Conservation (phyloP, 2,113 vertebrate genomes). For the Illadopsis cleaveri region DNA sequence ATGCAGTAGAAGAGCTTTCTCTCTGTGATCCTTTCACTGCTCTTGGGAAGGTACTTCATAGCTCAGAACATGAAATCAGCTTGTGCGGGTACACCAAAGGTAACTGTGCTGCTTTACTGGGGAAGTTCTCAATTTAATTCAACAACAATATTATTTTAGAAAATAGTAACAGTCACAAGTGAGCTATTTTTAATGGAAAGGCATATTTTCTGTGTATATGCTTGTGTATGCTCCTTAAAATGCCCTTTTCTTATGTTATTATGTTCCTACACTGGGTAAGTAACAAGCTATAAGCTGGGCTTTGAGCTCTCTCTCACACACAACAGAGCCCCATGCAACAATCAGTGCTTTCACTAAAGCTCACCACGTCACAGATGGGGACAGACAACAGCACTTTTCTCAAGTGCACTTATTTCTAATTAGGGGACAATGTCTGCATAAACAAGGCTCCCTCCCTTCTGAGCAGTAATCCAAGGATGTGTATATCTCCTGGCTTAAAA, state of each 20-base stretch:
- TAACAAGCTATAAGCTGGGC: not conserved
- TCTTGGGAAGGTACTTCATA: not conserved
- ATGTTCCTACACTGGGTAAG: not conserved
- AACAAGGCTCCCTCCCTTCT: not conserved
- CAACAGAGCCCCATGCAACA: accelerated
- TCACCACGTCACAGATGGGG: not conserved
- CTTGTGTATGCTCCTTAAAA: not conserved
- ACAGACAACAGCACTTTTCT: not conserved
- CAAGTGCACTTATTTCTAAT: conserved; percentile 10
- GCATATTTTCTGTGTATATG: not conserved
- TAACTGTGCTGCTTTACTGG: not conserved
- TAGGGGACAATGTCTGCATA: not conserved
- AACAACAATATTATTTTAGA: not conserved
- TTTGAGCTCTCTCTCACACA: not conserved
- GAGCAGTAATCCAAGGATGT: not conserved
- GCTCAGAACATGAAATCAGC: not conserved
- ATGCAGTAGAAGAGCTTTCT: not conserved
- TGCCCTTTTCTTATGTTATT: not conserved
- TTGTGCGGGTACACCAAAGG: not conserved
- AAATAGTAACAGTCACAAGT: not conserved
- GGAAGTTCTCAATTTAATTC: not conserved
- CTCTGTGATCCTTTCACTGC: not conserved
- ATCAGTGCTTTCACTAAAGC: not conserved
- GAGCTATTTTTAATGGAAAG: not conserved
- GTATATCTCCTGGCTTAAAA: not conserved